Evolutionary conservation across 1,140 invertebrate genomes (phyloP).

Genomic region (Antheraea mylitta): DNA sequence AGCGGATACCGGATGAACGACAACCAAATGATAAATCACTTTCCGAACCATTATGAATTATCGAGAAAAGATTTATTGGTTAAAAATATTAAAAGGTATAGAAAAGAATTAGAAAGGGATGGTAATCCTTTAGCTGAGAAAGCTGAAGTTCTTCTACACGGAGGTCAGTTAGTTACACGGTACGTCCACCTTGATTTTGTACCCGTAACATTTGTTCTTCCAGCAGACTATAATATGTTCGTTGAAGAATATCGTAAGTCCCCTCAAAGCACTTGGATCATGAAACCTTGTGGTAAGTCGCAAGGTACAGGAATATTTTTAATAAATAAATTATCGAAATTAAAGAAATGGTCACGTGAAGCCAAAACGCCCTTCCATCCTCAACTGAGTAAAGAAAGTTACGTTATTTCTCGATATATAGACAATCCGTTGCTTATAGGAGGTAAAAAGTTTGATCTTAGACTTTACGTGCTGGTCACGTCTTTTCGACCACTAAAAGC

Average conservation of each 20-base stretch:
- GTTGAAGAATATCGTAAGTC: conserved; percentile 96
- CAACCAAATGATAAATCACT: conserved; percentile 95
- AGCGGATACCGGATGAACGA: conserved; percentile 94
- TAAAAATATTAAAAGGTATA: conserved; percentile 96
- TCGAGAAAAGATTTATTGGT: conserved; percentile 91
- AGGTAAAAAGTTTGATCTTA: conserved; percentile 92
- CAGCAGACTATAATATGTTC: conserved; percentile 97
- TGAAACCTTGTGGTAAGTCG: conserved; percentile 96
- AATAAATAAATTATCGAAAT: conserved; percentile 92
- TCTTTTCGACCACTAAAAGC: conserved; percentile 90
- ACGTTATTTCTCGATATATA: conserved; percentile 94
- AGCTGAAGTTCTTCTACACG: conserved; percentile 62
- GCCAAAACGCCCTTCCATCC: conserved; percentile 87
- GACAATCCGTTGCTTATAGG: conserved; percentile 92
- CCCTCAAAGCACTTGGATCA: conserved; percentile 87
- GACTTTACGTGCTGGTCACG: conserved; percentile 91
- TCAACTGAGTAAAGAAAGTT: conserved; percentile 89
- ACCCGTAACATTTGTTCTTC: conserved; percentile 95
- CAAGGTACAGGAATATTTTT: conserved; percentile 93
- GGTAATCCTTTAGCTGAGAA: conserved; percentile 91
- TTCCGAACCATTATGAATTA: conserved; percentile 85
- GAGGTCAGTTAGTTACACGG: conserved; percentile 86
- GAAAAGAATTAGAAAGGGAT: conserved; percentile 94
- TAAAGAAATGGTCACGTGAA: conserved; percentile 92
- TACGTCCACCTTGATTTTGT: conserved; percentile 94